Percentiles rank a stretch among this genome's conserved stretches.
phyloP scores from a whole-genome alignment of 2,113 vertebrate genomes.

The Holacanthus passer region DNA sequence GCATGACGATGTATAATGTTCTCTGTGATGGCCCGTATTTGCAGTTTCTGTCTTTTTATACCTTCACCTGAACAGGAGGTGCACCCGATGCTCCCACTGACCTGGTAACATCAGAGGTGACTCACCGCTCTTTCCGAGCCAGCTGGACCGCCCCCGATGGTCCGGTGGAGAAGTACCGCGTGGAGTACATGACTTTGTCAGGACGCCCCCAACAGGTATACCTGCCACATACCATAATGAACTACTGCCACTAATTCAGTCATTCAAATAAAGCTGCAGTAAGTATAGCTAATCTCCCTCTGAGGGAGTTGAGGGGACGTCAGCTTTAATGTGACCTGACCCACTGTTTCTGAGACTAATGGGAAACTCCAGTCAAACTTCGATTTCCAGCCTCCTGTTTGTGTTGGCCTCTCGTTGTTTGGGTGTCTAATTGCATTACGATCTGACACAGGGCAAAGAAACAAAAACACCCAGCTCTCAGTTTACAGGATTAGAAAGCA shows the following conservation, averaged over 20 bases:
- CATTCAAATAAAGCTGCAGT: background rate
- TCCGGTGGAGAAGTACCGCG: conserved; percentile 92
- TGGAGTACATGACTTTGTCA: conserved; percentile 90
- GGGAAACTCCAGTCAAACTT: conserved; percentile 43
- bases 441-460: conserved; percentile 44
- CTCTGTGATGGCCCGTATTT: background rate
- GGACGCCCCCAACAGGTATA: conserved; percentile 89
- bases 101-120: conserved; percentile 93
- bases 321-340: conserved; percentile 3
- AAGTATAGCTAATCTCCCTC: background rate
- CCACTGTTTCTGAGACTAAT: conserved; percentile 33
- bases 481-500: conserved; percentile 54
- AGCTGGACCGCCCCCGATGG: conserved; percentile 91
- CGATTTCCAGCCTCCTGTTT: conserved; percentile 59
- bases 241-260: background rate
- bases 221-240: background rate
- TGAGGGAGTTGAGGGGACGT: conserved; percentile 1
- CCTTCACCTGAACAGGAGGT: conserved; percentile 70
- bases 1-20: background rate
- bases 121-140: conserved; percentile 91
- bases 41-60: conserved; percentile 6
- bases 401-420: conserved; percentile 52
- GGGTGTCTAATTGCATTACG: conserved; percentile 52
- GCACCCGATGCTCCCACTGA: conserved; percentile 86
- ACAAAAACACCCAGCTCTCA: conserved; percentile 52